Percentiles rank a stretch among this genome's conserved stretches.
These are phyloP conservation scores for Cephonodes hylas DNA, from an alignment of 2,888 invertebrate species.

Conservation along the genomic window DNA sequence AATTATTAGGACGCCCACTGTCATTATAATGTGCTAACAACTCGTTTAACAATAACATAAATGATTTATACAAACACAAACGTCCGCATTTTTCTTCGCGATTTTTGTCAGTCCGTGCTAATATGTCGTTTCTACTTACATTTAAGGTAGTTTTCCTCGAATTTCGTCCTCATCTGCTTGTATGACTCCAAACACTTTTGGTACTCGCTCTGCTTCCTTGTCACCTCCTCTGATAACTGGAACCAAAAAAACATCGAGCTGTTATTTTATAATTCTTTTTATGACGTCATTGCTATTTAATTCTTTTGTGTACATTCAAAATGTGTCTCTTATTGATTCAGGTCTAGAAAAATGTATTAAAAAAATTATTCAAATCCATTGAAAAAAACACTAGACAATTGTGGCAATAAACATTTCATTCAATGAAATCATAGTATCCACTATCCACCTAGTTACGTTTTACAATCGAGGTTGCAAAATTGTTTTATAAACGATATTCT, in stretches of 20 bases:
- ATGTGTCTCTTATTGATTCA: too few species aligned
- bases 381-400: too few species aligned
- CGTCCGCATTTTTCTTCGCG: background rate
- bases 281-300: background rate
- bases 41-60: background rate
- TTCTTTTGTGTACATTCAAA: background rate
- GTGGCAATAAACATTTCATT: too few species aligned
- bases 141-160: conserved; percentile 96
- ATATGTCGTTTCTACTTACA: conserved; percentile 76
- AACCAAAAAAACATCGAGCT: background rate
- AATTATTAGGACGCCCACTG: background rate
- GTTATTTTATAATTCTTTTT: background rate
- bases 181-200: conserved; percentile 94
- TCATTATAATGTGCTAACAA: background rate
- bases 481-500: too few species aligned
- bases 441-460: too few species aligned
- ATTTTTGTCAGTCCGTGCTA: conserved; percentile 7
- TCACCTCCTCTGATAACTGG: conserved; percentile 93
- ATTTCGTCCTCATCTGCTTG: conserved; percentile 92
- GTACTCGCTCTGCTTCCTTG: conserved; percentile 93
- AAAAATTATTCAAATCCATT: too few species aligned
- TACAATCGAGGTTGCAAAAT: too few species aligned
- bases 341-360: too few species aligned
- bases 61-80: background rate
- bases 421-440: too few species aligned